These are phyloP conservation scores for Epistrophella euchroma DNA, from an alignment of 2,888 invertebrate species.

Conservation along the genomic window DNA sequence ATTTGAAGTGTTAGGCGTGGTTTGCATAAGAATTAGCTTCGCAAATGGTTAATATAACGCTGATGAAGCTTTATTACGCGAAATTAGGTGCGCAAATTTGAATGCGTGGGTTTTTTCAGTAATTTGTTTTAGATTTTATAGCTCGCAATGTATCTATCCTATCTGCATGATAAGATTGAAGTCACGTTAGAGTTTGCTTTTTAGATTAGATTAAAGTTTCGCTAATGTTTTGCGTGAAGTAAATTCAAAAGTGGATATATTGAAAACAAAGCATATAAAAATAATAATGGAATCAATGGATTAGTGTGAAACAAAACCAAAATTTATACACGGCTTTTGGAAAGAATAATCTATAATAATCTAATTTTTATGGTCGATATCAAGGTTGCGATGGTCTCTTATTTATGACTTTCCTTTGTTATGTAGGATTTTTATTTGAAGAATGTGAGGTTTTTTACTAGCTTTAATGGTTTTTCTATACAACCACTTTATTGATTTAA, in stretches of 20 bases:
- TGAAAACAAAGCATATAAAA: background rate
- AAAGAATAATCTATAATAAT: background rate
- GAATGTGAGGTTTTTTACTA: too few relatives aligned
- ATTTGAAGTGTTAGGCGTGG: conserved; percentile 72
- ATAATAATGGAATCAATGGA: background rate
- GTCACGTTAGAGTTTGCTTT: conserved; percentile 55
- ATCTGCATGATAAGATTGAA: conserved; percentile 47
- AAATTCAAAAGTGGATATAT: conserved; percentile 1
- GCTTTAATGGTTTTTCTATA: too few relatives aligned
- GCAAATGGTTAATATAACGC: conserved; percentile 63
- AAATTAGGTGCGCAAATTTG: conserved; percentile 74
- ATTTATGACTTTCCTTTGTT: background rate
- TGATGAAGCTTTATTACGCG: conserved; percentile 68
- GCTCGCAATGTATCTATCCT: background rate
- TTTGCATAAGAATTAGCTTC: conserved; percentile 68
- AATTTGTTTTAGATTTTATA: conserved; percentile 1
- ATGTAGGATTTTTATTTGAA: too few relatives aligned
- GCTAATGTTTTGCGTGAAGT: conserved; percentile 34
- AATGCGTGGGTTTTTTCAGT: conserved; percentile 64
- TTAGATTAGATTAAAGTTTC: conserved; percentile 44
- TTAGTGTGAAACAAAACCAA: background rate
- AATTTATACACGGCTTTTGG: background rate
- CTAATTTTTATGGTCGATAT: background rate
- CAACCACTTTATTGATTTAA: too few relatives aligned
- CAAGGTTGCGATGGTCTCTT: background rate